Percentiles rank a stretch among this genome's conserved stretches.
Evolutionary conservation across 1,140 invertebrate species (phyloP).

Genomic region (Macrosteles quadrilineatus): DNA sequence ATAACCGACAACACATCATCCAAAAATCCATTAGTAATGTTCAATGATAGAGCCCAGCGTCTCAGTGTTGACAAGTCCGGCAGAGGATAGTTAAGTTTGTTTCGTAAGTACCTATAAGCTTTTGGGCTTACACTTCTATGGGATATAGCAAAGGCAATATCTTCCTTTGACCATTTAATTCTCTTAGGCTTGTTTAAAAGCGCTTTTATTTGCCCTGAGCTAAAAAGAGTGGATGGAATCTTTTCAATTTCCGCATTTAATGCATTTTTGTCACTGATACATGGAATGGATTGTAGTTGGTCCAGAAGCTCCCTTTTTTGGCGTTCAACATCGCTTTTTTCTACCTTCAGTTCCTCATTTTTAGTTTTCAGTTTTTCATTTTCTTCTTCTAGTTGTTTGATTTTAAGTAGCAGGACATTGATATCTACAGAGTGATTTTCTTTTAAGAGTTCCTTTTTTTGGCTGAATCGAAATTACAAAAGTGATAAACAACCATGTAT

Average conservation of each 20-base stretch:
- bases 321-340: neutral
- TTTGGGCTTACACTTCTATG: neutral
- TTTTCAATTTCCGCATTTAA: neutral
- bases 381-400: neutral
- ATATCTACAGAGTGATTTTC: too few relatives aligned
- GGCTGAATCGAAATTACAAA: too few relatives aligned
- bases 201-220: neutral
- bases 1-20: neutral
- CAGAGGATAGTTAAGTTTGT: neutral
- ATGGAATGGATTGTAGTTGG: neutral
- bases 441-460: too few relatives aligned
- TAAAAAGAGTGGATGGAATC: neutral
- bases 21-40: neutral
- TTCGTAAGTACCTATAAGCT: neutral
- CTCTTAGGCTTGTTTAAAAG: too few relatives aligned
- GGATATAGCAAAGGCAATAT: neutral
- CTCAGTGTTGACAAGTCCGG: neutral
- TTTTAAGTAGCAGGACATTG: neutral
- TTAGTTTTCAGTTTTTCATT: neutral
- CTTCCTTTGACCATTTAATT: neutral
- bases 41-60: neutral
- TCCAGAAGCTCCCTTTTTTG: neutral
- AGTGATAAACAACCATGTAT: too few relatives aligned
- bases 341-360: neutral
- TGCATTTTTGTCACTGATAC: neutral